A percentile compares a stretch with the other conserved stretches of the same genome.
These are phyloP conservation scores for Drosophila phalerata DNA, from an alignment of 2,888 invertebrate species.

Conservation along the genomic window DNA sequence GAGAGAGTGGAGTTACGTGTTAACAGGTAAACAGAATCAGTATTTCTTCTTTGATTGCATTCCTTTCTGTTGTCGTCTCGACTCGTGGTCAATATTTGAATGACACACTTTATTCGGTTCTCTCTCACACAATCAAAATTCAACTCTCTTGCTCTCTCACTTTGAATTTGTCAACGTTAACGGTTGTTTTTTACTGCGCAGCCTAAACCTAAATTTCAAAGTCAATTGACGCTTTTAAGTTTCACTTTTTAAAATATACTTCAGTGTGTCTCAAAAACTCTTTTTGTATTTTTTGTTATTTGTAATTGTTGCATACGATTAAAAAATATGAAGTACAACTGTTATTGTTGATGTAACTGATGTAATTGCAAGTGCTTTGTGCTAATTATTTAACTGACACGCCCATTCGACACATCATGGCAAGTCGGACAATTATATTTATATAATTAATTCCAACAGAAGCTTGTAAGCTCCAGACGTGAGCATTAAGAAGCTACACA, in stretches of 20 bases:
- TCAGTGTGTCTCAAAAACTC: slow-evolving; percentile 20
- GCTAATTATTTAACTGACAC: slow-evolving; percentile 55
- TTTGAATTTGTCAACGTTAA: slow-evolving; percentile 31
- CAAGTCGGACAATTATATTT: slow-evolving; percentile 25
- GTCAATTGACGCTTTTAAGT: slow-evolving; percentile 46
- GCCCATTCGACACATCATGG: slow-evolving; percentile 41
- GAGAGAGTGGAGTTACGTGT: slow-evolving; percentile 21
- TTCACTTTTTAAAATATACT: slow-evolving; percentile 55
- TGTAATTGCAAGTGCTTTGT: slow-evolving; percentile 36
- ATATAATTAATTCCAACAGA: slow-evolving; percentile 7
- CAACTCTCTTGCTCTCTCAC: neutral
- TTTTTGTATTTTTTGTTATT: slow-evolving; percentile 11
- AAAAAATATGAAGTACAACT: slow-evolving; percentile 16
- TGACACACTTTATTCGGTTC: slow-evolving; percentile 55
- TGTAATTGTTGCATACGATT: slow-evolving; percentile 33
- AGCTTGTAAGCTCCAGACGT: slow-evolving; percentile 8
- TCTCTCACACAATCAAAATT: slow-evolving; percentile 5
- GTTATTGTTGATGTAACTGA: slow-evolving; percentile 25
- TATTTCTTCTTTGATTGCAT: slow-evolving; percentile 39
- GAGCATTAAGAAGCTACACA: slow-evolving; percentile 13
- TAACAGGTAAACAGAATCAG: slow-evolving; percentile 40
- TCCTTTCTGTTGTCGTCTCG: slow-evolving; percentile 20
- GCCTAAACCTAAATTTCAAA: slow-evolving; percentile 41
- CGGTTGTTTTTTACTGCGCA: slow-evolving; percentile 33
- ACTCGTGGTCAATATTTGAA: slow-evolving; percentile 60